phyloP scores from a whole-genome alignment of 2,113 vertebrate genomes.

The Thunnus thynnus region DNA sequence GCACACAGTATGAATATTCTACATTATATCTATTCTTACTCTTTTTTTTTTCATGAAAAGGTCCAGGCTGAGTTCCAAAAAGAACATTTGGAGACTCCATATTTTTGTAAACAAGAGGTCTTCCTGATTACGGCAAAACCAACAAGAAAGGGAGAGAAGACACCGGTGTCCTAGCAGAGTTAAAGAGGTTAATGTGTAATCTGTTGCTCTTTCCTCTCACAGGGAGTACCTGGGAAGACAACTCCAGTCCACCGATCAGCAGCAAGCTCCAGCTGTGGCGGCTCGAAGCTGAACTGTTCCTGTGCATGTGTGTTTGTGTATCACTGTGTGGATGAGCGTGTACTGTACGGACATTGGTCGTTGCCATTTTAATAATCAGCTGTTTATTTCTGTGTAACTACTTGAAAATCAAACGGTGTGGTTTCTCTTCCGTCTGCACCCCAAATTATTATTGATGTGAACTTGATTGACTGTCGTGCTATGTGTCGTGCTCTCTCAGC shows the following conservation, averaged over 20 bases:
- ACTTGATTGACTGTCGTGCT: conserved; percentile 48
- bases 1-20: too few species aligned
- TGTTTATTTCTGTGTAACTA: conserved; percentile 40
- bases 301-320: conserved; percentile 35
- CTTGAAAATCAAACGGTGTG: conserved; percentile 25
- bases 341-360: conserved; percentile 25
- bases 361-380: conserved; percentile 28
- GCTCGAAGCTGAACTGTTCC: conserved; percentile 80
- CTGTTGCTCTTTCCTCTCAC: conserved; percentile 5
- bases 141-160: too few species aligned
- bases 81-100: too few species aligned
- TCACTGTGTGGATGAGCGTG: conserved; percentile 52
- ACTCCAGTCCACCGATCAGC: conserved; percentile 85
- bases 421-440: conserved; percentile 6
- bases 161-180: too few species aligned
- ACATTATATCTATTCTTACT: too few species aligned
- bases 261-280: conserved; percentile 82
- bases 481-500: conserved; percentile 49
- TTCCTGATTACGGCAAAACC: too few species aligned
- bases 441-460: conserved; percentile 32
- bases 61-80: too few species aligned
- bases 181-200: not conserved
- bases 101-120: too few species aligned
- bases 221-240: conserved; percentile 88
- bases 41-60: too few species aligned